These are phyloP conservation scores for Drosophila rhopaloa DNA, from an alignment of 1,140 invertebrate species.

Conservation along the genomic window DNA sequence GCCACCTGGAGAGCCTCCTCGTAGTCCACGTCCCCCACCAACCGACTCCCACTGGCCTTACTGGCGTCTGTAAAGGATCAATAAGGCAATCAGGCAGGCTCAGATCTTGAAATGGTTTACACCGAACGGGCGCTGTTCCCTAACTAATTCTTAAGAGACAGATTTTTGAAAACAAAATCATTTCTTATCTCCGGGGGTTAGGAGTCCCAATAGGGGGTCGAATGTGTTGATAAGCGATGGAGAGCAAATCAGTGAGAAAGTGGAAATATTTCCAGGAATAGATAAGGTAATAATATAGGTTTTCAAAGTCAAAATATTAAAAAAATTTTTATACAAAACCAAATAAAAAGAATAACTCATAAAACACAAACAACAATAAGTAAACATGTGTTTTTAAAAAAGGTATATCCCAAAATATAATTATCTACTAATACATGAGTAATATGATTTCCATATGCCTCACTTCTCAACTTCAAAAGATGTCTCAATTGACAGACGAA, in stretches of 20 bases:
- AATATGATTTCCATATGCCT: too few species aligned
- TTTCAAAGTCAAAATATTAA: neutral
- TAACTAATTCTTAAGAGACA: constrained; percentile 10
- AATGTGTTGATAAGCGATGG: constrained; percentile 16
- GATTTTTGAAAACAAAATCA: constrained; percentile 26
- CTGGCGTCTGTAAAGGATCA: constrained; percentile 88
- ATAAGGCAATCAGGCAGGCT: neutral
- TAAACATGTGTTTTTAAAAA: too few species aligned
- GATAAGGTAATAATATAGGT: neutral
- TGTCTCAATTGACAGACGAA: too few species aligned
- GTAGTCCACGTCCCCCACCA: constrained; percentile 98
- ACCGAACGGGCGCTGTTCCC: constrained; percentile 3
- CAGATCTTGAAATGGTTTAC: neutral
- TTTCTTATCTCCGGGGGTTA: constrained; percentile 44
- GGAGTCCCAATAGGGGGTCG: constrained; percentile 39
- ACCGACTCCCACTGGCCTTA: constrained; percentile 92
- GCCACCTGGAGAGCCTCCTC: constrained; percentile 92
- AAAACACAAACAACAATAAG: too few species aligned
- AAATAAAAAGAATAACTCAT: neutral
- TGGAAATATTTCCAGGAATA: neutral
- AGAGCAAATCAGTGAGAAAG: constrained; percentile 15
- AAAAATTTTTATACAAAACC: too few species aligned
- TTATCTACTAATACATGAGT: too few species aligned
- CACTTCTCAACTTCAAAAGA: too few species aligned
- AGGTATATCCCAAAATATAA: too few species aligned